Evolutionary conservation across 92 coral and sea anemone genomes (phyloP).

Genomic region (Heteractis magnifica): DNA sequence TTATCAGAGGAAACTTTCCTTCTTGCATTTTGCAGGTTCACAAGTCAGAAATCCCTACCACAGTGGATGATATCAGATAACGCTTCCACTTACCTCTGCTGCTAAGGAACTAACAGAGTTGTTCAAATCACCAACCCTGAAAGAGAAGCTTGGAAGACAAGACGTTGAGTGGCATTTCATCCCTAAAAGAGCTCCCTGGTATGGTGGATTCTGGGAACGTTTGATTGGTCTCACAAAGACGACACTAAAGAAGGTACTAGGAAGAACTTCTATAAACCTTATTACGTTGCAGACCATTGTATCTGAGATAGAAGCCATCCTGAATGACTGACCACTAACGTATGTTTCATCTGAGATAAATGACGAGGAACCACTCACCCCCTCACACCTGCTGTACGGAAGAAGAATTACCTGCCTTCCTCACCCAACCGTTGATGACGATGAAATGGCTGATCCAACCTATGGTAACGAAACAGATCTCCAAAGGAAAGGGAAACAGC

Average conservation of each 20-base stretch:
- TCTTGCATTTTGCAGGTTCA: conserved; percentile 49
- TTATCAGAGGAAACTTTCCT: conserved; percentile 49
- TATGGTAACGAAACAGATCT: conserved; percentile 5
- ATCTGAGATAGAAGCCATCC: conserved; percentile 16
- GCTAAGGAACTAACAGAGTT: conserved; percentile 47
- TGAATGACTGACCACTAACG: conserved; percentile 35
- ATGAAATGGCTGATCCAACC: conserved; percentile 37
- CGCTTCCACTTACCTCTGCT: conserved; percentile 49
- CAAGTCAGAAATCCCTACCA: conserved; percentile 56
- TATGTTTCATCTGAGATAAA: conserved; percentile 40
- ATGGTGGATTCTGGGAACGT: conserved; percentile 65
- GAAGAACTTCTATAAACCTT: conserved; percentile 46
- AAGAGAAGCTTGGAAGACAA: conserved; percentile 33
- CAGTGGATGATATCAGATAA: conserved; percentile 57
- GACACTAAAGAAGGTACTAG: conserved; percentile 52
- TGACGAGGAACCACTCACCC: conserved; percentile 50
- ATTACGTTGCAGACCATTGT: conserved; percentile 29
- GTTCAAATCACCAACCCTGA: conserved; percentile 48
- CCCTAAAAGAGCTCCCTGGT: conserved; percentile 60
- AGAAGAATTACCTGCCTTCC: conserved; percentile 54
- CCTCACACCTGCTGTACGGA: conserved; percentile 57
- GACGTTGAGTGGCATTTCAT: conserved; percentile 64
- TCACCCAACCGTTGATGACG: conserved; percentile 26
- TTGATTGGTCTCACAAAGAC: conserved; percentile 60
- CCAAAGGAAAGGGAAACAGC: conserved; percentile 26